Evolutionary conservation across 2,888 invertebrate genomes (phyloP), one percentile per base, ranked within the genome.

Genomic region (Hoplodrina ambigua): DNA sequence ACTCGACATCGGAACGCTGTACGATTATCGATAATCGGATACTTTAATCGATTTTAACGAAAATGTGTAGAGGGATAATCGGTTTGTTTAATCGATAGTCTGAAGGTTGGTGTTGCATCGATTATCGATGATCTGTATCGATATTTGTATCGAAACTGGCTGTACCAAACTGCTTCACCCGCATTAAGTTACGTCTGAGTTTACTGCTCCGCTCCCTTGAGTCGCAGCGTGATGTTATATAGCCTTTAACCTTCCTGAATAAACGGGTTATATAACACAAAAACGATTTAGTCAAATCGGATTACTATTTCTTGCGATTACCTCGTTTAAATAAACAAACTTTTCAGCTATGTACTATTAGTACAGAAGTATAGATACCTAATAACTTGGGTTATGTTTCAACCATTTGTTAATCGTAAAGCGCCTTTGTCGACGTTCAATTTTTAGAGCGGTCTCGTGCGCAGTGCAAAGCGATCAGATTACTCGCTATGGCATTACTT

Each of bases 1-100:
- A 92, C 93, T 93, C 91, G 94, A 93, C 92, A 92, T 91, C 90
- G 92, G 90, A 90, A 89, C 85, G 68, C 15, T 75, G 64, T 62
- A 62, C 80, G 85, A 80, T 80, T 80, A 89, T 87, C 85, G 85
- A 84, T 89, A 89, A 88, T 87, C 87, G 85, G 61, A 44, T 59
- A 62, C 58, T 60, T 59, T 64, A 75, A 75, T 75, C 69, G 82
- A 75, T 62, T 63, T 72, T 69, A 56, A 46, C 60, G 37, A 52
- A 54, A 53, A 57, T 62, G 6, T 25, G 25, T 55, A 69, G 53
- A 60, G 50, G 17, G 69, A 58, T 69, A 20, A 54, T 64, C 25
- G 61, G 59, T 74, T 60, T 52, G 54, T 20, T 60, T 77, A 68
- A 72, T 74, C 61, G 59, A 41, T 69, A 13, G 41, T 61, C 20